A percentile compares a stretch with the other conserved stretches of the same genome.
Evolutionary conservation across 2,888 invertebrate genomes (phyloP).

Genomic region (Erpobdella octoculata): DNA sequence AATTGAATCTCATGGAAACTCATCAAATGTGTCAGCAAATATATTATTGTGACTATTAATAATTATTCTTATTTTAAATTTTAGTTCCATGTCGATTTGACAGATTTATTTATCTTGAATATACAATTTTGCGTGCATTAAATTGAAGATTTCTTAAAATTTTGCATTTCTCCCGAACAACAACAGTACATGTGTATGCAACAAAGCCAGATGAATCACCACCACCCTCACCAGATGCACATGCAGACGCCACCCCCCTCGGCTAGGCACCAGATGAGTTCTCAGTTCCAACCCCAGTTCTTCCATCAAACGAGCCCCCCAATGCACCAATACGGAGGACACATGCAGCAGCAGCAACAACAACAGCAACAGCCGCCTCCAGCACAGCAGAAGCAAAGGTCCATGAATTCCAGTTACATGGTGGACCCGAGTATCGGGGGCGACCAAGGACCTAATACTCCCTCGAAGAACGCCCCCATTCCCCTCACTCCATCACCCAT

Average conservation of each 20-base stretch:
- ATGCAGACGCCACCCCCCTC: conserved; percentile 6
- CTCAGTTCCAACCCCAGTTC: conserved; percentile 23
- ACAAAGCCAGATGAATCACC: background rate
- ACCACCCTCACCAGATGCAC: conserved; percentile 13
- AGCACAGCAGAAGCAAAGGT: background rate
- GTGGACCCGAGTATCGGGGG: background rate
- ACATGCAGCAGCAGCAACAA: background rate
- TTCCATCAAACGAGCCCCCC: conserved; percentile 18
- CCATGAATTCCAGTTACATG: conserved; percentile 3
- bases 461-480: background rate
- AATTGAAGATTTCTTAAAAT: too few relatives aligned
- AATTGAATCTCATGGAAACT: too few relatives aligned
- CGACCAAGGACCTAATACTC: background rate
- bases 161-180: background rate
- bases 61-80: background rate
- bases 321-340: conserved; percentile 11
- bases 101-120: background rate
- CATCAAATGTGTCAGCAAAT: too few relatives aligned
- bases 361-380: conserved; percentile 15
- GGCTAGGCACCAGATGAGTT: conserved; percentile 13
- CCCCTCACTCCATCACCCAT: background rate
- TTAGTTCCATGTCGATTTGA: background rate
- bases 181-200: conserved; percentile 8
- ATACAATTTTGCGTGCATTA: too few relatives aligned
- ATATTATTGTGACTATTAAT: background rate